phyloP scores from a whole-genome alignment of 2,113 vertebrate species.

The Nettapus auritus region DNA sequence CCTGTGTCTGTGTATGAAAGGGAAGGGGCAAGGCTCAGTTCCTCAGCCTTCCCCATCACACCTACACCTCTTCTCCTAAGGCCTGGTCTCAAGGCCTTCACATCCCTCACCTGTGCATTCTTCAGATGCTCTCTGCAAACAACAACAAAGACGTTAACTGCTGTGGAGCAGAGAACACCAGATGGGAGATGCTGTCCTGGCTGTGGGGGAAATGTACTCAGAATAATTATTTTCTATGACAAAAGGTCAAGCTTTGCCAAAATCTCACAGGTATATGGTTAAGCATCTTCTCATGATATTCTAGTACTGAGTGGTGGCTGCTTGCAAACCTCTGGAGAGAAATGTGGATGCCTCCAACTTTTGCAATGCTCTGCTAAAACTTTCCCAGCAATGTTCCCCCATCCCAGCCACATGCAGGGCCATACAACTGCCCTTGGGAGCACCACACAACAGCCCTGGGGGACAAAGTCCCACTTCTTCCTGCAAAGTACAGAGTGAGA shows the following conservation, averaged over 20 bases:
- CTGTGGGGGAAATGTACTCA: background rate
- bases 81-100: background rate
- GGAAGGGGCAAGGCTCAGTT: background rate
- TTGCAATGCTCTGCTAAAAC: background rate
- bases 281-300: background rate
- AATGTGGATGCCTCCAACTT: background rate
- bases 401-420: background rate
- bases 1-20: background rate
- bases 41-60: background rate
- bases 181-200: background rate
- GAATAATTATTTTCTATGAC: background rate
- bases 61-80: background rate
- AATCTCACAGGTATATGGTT: background rate
- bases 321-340: background rate
- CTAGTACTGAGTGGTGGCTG: background rate
- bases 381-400: background rate
- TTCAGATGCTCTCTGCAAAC: background rate
- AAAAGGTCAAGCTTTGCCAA: background rate
- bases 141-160: rapidly evolving
- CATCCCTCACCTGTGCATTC: background rate
- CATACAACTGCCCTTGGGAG: background rate
- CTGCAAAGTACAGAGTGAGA: background rate
- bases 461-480: background rate
- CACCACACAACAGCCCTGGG: background rate
- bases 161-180: background rate